These are phyloP conservation scores for Rotaria sp. DNA, from an alignment of 2,888 invertebrate genomes.

Conservation along the genomic window DNA sequence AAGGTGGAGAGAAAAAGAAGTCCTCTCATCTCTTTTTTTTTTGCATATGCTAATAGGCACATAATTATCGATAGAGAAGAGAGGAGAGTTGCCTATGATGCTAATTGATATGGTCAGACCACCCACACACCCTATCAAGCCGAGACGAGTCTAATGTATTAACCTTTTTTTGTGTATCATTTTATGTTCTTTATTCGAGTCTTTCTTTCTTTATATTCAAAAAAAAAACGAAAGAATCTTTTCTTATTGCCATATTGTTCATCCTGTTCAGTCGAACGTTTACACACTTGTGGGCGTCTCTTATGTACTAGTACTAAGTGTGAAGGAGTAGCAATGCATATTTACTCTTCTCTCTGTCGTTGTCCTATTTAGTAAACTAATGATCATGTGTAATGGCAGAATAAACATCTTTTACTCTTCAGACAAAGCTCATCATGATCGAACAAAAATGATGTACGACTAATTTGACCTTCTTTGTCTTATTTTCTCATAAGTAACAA, in stretches of 20 bases:
- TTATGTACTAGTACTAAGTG: background rate
- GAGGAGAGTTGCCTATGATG: constrained; percentile 15
- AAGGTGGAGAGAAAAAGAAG: background rate
- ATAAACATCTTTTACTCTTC: background rate
- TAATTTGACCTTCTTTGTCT: background rate
- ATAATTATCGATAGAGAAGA: background rate
- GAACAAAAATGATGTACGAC: background rate
- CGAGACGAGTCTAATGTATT: constrained; percentile 14
- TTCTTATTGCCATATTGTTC: constrained; percentile 18
- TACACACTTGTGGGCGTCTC: constrained; percentile 12
- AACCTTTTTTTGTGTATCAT: constrained; percentile 21
- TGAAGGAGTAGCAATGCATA: constrained; percentile 18
- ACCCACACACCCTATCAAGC: constrained; percentile 6
- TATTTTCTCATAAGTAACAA: background rate
- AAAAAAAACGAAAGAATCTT: background rate
- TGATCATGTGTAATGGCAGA: constrained; percentile 4
- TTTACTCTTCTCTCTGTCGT: constrained; percentile 4
- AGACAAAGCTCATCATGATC: background rate
- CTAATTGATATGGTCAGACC: constrained; percentile 19
- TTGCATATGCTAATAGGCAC: constrained; percentile 14
- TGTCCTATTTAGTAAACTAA: background rate
- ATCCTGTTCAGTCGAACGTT: constrained; percentile 2
- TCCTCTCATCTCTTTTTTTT: background rate
- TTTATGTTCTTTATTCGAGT: background rate
- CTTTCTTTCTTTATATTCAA: background rate